phyloP scores from a whole-genome alignment of 2,113 vertebrate genomes.

The Scophthalmus maximus region DNA sequence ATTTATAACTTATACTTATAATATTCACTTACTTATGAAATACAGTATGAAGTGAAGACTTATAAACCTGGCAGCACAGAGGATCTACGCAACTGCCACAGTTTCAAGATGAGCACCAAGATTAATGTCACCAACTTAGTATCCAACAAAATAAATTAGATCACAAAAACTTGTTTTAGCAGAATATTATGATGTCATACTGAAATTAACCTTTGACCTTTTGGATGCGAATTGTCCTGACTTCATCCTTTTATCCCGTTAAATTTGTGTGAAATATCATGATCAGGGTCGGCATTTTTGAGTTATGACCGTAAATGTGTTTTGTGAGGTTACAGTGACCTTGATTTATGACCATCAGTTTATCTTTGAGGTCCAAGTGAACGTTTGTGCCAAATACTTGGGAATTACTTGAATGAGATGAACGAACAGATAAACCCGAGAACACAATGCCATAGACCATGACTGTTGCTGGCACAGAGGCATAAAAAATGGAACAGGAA shows the following conservation, averaged over 20 bases:
- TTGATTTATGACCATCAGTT: neutral
- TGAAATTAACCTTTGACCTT: neutral
- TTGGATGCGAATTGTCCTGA: neutral
- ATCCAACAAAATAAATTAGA: neutral
- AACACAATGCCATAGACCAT: neutral
- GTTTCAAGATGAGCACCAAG: neutral
- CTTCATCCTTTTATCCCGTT: neutral
- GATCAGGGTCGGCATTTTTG: neutral
- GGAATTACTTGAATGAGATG: neutral
- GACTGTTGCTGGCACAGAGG: neutral
- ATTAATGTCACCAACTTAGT: neutral
- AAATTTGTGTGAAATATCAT: neutral
- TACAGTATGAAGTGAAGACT: too few species aligned
- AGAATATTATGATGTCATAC: neutral
- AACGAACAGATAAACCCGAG: too few species aligned
- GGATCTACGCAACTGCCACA: neutral
- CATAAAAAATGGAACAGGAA: conserved; percentile 21
- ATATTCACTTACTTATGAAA: neutral
- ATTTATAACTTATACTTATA: neutral
- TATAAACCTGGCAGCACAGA: neutral
- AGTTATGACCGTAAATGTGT: neutral
- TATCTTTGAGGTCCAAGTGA: neutral
- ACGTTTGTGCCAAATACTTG: neutral
- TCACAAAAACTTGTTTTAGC: neutral
- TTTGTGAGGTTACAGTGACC: neutral